Evolutionary conservation across 2,113 vertebrate genomes (phyloP).

Genomic region (Sturnira hondurensis): DNA sequence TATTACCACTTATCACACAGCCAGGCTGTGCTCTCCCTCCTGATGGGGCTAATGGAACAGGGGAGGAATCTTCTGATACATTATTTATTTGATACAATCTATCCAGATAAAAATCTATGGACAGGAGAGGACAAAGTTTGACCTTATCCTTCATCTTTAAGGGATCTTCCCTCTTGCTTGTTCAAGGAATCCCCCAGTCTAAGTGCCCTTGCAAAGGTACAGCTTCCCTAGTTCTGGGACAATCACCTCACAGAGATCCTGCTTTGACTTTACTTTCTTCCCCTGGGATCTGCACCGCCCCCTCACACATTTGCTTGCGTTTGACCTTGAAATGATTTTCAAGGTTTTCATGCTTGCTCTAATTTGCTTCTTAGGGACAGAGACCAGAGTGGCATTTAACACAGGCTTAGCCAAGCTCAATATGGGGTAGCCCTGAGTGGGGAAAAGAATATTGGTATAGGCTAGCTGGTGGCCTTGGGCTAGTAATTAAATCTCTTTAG

Average conservation of each 20-base stretch:
- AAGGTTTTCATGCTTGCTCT: neutral
- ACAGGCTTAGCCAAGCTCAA: neutral
- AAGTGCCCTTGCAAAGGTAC: neutral
- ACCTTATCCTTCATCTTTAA: slow-evolving; percentile 68
- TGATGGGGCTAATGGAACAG: slow-evolving; percentile 34
- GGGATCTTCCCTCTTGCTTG: neutral
- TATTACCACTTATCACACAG: slow-evolving; percentile 72
- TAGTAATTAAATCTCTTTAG: neutral
- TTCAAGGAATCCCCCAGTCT: neutral
- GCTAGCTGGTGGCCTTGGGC: neutral
- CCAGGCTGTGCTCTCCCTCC: slow-evolving; percentile 52
- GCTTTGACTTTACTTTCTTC: neutral
- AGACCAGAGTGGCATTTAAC: neutral
- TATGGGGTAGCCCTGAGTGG: neutral
- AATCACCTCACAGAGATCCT: neutral
- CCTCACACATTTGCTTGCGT: neutral
- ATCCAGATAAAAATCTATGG: slow-evolving; percentile 71
- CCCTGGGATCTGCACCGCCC: neutral
- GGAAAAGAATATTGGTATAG: neutral
- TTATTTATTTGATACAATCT: slow-evolving; percentile 81
- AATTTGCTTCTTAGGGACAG: neutral
- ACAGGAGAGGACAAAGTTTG: slow-evolving; percentile 70
- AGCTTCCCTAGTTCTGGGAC: neutral
- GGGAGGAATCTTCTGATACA: slow-evolving; percentile 72
- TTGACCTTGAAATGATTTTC: slow-evolving; percentile 13